Evolutionary conservation across 2,888 invertebrate species (phyloP), one percentile per base, ranked within the genome.

Genomic region (Aphrophora alni): DNA sequence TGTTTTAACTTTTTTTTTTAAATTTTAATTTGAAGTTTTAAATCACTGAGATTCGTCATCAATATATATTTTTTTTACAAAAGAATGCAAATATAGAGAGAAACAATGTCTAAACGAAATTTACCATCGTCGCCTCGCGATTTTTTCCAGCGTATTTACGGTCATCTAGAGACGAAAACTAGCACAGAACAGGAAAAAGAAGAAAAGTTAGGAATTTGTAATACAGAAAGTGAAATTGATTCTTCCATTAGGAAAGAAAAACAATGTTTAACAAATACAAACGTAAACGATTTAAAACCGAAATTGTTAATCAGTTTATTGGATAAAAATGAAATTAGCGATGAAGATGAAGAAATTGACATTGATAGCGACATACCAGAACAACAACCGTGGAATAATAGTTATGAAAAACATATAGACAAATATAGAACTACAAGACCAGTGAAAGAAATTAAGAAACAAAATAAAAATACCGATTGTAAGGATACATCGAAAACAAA

Each of bases 121-220:
- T 59, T 59, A 59, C 84, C 84, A 4, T 82, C 83, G 24, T 82
- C 84, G n/a, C 84, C 84, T 24, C 77, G 84, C 14, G 81, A 82
- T 78, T 84, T 84, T 75, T 84, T 82, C 84, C 84, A 59, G 81
- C 83, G 78, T 77, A 74, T 84, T 24, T 84, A 84, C 84, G 84
- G 82, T 26, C 80, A 82, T 28, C 26, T 77, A 14, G 77, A 75
- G 8, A 68, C 21, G n/a, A 21, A 59, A 21, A 33, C 5, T 33
- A n/a, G 10, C 4, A 59, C 5, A 10, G 7, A 5, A 21, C 2
- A 5, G 7, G 59, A 21, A 21, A 59, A 21, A 59, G 21, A 21
- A 21, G 21, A 59, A 59, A 59, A 5, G 21, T 3, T 5, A 5
- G 3, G 5, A 3, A 2, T n/a, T 21, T 5, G 5, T 21, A 21